A percentile compares a stretch with the other conserved stretches of the same genome.
Evolutionary conservation across 2,797 vertebrate species (phyloP).

Genomic region (Lindbergichthys nudifrons): DNA sequence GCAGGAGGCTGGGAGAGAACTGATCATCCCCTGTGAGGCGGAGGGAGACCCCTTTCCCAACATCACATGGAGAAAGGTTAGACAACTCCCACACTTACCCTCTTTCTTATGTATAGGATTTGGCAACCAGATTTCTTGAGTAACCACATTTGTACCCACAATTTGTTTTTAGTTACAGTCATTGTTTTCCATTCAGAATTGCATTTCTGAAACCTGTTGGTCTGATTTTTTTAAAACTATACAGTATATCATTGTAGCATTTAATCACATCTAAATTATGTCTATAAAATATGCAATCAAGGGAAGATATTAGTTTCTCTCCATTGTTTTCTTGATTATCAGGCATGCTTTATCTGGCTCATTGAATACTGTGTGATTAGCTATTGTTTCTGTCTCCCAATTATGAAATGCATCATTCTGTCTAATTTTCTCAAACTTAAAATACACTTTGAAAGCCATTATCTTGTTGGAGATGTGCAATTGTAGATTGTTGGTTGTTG

Average conservation of each 20-base stretch:
- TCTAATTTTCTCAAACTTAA: constrained; percentile 14
- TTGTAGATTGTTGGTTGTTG: background rate
- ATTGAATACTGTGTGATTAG: constrained; percentile 30
- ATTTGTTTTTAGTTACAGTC: background rate
- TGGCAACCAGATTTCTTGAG: background rate
- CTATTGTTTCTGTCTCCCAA: constrained; percentile 32
- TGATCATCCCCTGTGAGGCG: constrained; percentile 96
- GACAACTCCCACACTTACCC: background rate
- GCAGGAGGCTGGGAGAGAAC: constrained; percentile 97
- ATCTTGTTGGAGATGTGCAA: constrained; percentile 11
- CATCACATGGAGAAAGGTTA: constrained; percentile 98
- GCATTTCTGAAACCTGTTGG: background rate
- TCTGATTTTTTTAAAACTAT: constrained; percentile 24
- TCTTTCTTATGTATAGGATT: background rate
- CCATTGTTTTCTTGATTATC: constrained; percentile 47
- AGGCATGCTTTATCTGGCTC: constrained; percentile 30
- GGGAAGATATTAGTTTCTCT: constrained; percentile 40
- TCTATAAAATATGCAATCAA: constrained; percentile 57
- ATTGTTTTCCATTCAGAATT: constrained; percentile 25
- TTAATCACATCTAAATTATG: constrained; percentile 60
- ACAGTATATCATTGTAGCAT: constrained; percentile 14
- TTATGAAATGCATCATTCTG: constrained; percentile 10
- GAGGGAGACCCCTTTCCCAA: constrained; percentile 98
- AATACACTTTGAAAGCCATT: constrained; percentile 7
- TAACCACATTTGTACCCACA: background rate